Conservation (phyloP, 2,888 invertebrate genomes). For the Caenorhabditis sp. region DNA sequence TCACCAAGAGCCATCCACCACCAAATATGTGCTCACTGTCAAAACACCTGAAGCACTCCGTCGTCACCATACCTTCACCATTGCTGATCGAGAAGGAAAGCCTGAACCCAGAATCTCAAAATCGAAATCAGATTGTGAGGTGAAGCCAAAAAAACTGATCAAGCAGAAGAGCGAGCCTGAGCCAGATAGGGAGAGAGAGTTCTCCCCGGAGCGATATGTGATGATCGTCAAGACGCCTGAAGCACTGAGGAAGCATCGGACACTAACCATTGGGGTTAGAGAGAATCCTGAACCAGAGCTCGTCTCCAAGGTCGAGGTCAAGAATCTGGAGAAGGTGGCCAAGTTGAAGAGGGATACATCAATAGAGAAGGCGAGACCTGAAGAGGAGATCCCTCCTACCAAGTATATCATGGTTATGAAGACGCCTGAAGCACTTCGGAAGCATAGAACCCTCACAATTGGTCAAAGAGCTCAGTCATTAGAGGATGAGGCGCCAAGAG, state of each 20-base stretch:
- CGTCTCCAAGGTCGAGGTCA: not conserved
- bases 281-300: too few species aligned
- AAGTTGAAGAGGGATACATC: not conserved
- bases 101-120: not conserved
- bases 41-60: slow-evolving; percentile 41
- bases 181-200: slow-evolving; percentile 15
- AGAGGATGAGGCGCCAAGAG: not conserved
- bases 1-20: slow-evolving; percentile 34
- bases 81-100: slow-evolving; percentile 21
- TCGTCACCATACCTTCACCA: slow-evolving; percentile 40
- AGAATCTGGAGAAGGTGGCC: not conserved
- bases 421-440: slow-evolving; percentile 14
- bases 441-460: slow-evolving; percentile 9
- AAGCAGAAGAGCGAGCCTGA: slow-evolving; percentile 24
- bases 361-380: not conserved
- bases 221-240: slow-evolving; percentile 17
- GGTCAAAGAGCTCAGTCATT: not conserved
- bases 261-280: slow-evolving; percentile 19
- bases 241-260: slow-evolving; percentile 10
- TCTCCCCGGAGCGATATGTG: slow-evolving; percentile 14
- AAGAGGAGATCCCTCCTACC: not conserved
- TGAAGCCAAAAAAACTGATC: slow-evolving; percentile 9
- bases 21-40: slow-evolving; percentile 28
- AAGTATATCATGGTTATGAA: slow-evolving; percentile 1
- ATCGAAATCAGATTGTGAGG: slow-evolving; percentile 29